Evolutionary conservation across 2,888 invertebrate genomes (phyloP).

Genomic region (Polydrusus cervinus): DNA sequence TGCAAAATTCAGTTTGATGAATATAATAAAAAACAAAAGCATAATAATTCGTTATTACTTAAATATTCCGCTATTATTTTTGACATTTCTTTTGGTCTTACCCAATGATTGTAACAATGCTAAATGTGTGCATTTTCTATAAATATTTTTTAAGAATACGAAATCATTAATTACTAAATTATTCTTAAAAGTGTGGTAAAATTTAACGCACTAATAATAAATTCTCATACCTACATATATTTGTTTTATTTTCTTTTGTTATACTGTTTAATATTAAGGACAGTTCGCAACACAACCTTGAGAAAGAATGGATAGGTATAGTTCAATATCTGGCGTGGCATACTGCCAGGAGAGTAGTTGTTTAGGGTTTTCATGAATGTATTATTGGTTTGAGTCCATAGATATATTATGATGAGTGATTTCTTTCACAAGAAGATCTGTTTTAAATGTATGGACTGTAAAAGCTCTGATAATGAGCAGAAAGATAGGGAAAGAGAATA

Average conservation of each 20-base stretch:
- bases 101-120: constrained; percentile 16
- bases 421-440: too few species aligned
- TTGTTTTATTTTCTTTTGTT: constrained; percentile 37
- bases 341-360: too few species aligned
- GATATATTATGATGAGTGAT: too few species aligned
- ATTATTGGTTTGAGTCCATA: too few species aligned
- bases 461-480: too few species aligned
- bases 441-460: too few species aligned
- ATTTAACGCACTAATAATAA: constrained; percentile 30
- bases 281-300: constrained; percentile 12
- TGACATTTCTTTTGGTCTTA: neutral
- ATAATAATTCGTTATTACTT: constrained; percentile 11
- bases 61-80: neutral
- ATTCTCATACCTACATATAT: constrained; percentile 33
- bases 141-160: constrained; percentile 3
- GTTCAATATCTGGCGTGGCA: too few species aligned
- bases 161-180: constrained; percentile 28
- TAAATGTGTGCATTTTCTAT: constrained; percentile 3
- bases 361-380: too few species aligned
- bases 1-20: constrained; percentile 1
- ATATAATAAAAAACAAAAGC: constrained; percentile 1
- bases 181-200: constrained; percentile 34
- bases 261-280: constrained; percentile 35
- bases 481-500: too few species aligned
- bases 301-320: too few species aligned